Conservation (phyloP, 2,113 vertebrate genomes). For the Pelodiscus sinensis region DNA sequence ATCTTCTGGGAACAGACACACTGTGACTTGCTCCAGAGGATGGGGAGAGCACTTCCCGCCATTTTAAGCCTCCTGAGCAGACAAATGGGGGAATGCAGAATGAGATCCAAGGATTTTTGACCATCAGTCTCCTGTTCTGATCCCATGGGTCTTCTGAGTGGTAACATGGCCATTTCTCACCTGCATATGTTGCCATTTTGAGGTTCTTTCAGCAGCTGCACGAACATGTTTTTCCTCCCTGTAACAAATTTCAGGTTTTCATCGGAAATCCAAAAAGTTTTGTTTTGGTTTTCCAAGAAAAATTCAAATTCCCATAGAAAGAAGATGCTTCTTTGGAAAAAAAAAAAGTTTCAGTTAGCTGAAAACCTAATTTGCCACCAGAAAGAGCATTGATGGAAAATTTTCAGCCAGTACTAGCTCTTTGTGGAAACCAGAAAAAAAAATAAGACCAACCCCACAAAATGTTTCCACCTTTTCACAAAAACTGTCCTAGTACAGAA, state of each 20-base stretch:
- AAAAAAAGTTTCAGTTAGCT: accelerated
- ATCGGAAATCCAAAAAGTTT: neutral
- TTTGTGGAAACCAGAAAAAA: neutral
- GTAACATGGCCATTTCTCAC: neutral
- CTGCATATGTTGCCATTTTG: neutral
- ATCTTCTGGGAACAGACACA: too few relatives aligned
- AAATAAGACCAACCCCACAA: neutral
- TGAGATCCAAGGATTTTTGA: neutral
- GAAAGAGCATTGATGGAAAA: neutral
- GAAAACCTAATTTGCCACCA: neutral
- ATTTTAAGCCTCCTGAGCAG: neutral
- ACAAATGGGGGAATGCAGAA: neutral
- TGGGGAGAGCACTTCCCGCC: neutral
- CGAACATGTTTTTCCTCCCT: neutral
- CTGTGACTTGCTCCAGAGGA: neutral
- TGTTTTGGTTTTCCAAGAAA: neutral
- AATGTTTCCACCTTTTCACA: neutral
- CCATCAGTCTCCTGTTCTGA: neutral
- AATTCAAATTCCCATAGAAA: neutral
- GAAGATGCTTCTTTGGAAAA: neutral
- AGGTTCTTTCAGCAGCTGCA: neutral
- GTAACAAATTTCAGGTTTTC: neutral
- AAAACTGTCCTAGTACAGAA: accelerated
- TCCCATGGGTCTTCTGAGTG: neutral
- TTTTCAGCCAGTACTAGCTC: neutral